Base-by-base conservation (phyloP, 2,888 invertebrate genomes). In the Pachliopta kotzebuea region DNA sequence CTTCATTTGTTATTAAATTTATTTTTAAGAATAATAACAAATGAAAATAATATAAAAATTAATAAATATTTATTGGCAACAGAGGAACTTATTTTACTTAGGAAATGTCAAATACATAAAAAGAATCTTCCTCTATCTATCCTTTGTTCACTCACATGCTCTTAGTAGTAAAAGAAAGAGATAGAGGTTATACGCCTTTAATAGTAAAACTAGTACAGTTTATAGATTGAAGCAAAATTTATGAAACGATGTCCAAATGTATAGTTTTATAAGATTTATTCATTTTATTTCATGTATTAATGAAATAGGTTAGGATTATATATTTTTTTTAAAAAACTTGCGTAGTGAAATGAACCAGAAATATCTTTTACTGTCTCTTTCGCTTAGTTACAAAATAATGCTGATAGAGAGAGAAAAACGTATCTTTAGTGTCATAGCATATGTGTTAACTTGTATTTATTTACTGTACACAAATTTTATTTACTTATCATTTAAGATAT, bases 331-430 rank as follows among this genome's bases (percentile, higher is more conserved):
- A 37, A 37, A 17, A 37, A 37, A 7, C 14, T 1, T 1, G 0
- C 1, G 14, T 9, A 11, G 37, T 37, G 3, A 37, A 37, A 11
- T 37, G 37, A 37, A 37, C 37, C 37, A 37, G 3, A 37, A 14
- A 37, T 37, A 37, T 37, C 37, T 4, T n/a, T 49, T 54, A 53
- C 61, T 54, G 18, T 65, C 61, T 65, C 54, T 61, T 61, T 65
- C 49, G 23, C 23, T 45, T 20, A n/a, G 23, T n/a, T 17, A 45
- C 23, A n/a, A 37, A 37, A 3, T 56, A 24, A 9, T 21, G 26
- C n/a, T 45, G 26, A 57, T 37, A 50, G 61, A 65, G 42, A 53
- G 65, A 65, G 65, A 65, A 53, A 23, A 63, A 56, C 21, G 24
- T 52, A 60, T 50, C 26, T 37, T 4, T n/a, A 50, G 50, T 37